Percentiles rank a stretch among this genome's conserved stretches.
Conservation (phyloP, 2,113 vertebrate genomes). For the Xenopus laevis region DNA sequence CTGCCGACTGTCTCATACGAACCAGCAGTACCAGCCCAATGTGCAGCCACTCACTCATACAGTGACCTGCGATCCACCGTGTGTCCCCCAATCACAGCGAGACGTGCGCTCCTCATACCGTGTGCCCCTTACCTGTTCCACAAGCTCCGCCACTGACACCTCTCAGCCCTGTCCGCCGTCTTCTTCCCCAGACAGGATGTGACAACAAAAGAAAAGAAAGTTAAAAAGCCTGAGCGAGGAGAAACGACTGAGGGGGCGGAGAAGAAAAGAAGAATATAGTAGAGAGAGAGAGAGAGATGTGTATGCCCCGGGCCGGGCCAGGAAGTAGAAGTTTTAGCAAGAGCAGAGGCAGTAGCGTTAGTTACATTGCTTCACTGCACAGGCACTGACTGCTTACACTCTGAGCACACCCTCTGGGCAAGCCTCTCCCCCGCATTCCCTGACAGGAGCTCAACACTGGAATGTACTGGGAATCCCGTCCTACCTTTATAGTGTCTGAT, state of each 20-base stretch:
- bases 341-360: background rate
- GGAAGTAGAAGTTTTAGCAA: slow-evolving; percentile 30
- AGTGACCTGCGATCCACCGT: too few relatives aligned
- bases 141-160: too few relatives aligned
- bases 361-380: background rate
- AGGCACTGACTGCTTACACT: too few relatives aligned
- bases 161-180: background rate
- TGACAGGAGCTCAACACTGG: background rate
- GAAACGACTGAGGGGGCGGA: slow-evolving; percentile 9
- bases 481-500: background rate
- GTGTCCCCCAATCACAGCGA: background rate
- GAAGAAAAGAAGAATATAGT: too few relatives aligned
- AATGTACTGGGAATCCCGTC: slow-evolving; percentile 21
- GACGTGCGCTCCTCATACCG: background rate
- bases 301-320: background rate
- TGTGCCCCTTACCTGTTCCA: background rate
- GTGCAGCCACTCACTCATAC: too few relatives aligned
- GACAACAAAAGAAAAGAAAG: slow-evolving; percentile 16
- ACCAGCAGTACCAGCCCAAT: too few relatives aligned
- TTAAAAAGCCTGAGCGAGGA: background rate
- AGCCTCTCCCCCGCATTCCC: slow-evolving; percentile 14
- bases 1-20: too few relatives aligned
- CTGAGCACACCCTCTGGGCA: slow-evolving; percentile 24
- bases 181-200: slow-evolving; percentile 15
- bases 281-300: too few relatives aligned